phyloP scores from a whole-genome alignment of 2,888 invertebrate species.

The Melanophora roralis region DNA sequence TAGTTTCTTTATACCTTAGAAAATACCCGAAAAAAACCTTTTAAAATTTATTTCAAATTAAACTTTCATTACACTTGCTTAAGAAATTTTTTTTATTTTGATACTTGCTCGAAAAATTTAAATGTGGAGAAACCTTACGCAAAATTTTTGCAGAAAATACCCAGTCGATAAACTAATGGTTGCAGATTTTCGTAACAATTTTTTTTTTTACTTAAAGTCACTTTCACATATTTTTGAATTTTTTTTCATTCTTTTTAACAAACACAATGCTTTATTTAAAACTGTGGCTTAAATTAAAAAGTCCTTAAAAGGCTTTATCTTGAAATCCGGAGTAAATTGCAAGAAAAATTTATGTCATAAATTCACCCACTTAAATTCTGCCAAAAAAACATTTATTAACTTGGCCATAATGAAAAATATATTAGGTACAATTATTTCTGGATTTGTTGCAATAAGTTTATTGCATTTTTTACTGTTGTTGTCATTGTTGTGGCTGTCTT shows the following conservation, averaged over 20 bases:
- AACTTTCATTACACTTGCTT: no score
- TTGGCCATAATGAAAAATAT: conserved; percentile 28
- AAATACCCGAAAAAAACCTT: no score
- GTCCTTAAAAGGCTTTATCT: neutral
- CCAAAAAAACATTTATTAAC: conserved; percentile 57
- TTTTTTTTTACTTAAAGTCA: conserved; percentile 7
- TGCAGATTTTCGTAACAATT: no score
- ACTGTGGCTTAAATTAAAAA: neutral
- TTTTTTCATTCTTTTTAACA: neutral
- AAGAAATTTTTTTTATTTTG: no score
- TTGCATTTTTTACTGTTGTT: neutral
- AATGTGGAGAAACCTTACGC: no score
- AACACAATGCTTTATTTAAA: neutral
- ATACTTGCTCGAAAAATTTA: no score
- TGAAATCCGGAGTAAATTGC: no score
- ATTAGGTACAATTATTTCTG: conserved; percentile 9
- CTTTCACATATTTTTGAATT: neutral
- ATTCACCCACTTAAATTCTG: conserved; percentile 56
- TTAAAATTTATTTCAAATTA: no score
- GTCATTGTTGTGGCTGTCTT: conserved; percentile 9
- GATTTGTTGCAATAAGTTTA: neutral
- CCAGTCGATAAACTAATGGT: no score
- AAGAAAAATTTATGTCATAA: neutral
- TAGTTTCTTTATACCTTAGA: no score
- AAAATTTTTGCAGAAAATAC: no score